These are phyloP conservation scores for Scomber scombrus DNA, from an alignment of 2,113 vertebrate genomes.

Conservation along the genomic window DNA sequence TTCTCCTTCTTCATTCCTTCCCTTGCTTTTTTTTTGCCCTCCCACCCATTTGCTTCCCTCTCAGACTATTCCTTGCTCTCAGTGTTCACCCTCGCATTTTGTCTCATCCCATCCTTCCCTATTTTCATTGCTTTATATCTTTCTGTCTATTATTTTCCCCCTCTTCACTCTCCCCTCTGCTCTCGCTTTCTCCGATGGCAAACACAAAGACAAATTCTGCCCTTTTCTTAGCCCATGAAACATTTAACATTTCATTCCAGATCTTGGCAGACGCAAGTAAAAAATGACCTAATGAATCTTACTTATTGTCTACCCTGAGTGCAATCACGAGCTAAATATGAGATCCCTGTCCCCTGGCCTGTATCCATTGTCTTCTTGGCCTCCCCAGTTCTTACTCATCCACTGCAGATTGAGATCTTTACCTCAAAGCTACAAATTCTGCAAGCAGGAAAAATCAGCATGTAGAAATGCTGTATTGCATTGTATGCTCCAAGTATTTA, in stretches of 20 bases:
- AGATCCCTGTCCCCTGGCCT: constrained; percentile 79
- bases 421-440: constrained; percentile 57
- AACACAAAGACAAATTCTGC: constrained; percentile 98
- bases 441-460: constrained; percentile 45
- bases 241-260: constrained; percentile 99
- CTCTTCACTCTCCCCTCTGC: constrained; percentile 28
- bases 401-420: constrained; percentile 54
- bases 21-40: constrained; percentile 50
- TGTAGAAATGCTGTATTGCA: constrained; percentile 24
- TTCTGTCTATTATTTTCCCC: constrained; percentile 46
- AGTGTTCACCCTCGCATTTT: constrained; percentile 35
- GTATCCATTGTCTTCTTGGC: constrained; percentile 81
- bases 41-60: constrained; percentile 6
- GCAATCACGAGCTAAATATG: constrained; percentile 89
- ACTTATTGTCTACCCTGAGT: constrained; percentile 95
- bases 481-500: background rate
- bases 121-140: constrained; percentile 69
- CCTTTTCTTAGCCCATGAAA: constrained; percentile 99
- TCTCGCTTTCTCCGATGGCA: constrained; percentile 81
- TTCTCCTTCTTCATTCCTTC: constrained; percentile 54
- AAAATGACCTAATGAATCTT: constrained; percentile 99
- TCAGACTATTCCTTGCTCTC: constrained; percentile 29
- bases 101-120: constrained; percentile 55
- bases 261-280: constrained; percentile 98
- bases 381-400: constrained; percentile 61